Percentiles rank a stretch among this genome's conserved stretches.
Evolutionary conservation across 1,140 invertebrate species (phyloP).

Genomic region (Ganaspis sp.): DNA sequence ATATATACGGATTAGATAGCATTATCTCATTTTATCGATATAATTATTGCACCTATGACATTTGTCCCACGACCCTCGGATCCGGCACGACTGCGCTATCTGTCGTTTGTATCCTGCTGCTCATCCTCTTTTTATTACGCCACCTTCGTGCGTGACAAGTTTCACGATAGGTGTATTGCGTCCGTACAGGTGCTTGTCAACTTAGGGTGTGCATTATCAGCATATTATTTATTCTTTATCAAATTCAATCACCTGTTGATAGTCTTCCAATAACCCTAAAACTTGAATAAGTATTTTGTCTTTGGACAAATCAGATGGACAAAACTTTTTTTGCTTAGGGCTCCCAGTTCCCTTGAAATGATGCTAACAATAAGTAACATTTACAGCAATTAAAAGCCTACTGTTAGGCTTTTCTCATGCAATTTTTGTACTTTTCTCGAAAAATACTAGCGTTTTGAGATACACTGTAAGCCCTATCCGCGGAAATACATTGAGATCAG

Average conservation of each 20-base stretch:
- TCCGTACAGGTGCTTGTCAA: conserved; percentile 7
- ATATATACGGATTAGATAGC: background rate
- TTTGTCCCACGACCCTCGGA: conserved; percentile 22
- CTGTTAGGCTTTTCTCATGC: too few species aligned
- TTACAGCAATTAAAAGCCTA: too few species aligned
- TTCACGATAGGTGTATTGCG: background rate
- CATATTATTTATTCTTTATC: background rate
- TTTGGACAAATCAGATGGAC: too few species aligned
- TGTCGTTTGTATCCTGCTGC: conserved; percentile 1
- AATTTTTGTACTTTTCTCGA: too few species aligned
- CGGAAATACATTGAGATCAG: too few species aligned
- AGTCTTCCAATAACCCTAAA: too few species aligned
- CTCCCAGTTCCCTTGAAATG: too few species aligned
- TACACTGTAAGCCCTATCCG: too few species aligned
- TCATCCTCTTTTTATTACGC: background rate
- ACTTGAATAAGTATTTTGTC: too few species aligned
- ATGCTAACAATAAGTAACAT: too few species aligned
- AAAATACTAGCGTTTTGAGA: too few species aligned
- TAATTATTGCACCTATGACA: conserved; percentile 20
- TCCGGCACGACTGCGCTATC: conserved; percentile 19
- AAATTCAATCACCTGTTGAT: background rate
- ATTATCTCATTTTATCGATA: background rate
- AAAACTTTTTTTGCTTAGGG: too few species aligned
- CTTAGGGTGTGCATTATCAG: background rate
- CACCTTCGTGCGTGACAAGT: background rate